Evolutionary conservation across 2,888 invertebrate species (phyloP).

Genomic region (Tetragnatha montana): DNA sequence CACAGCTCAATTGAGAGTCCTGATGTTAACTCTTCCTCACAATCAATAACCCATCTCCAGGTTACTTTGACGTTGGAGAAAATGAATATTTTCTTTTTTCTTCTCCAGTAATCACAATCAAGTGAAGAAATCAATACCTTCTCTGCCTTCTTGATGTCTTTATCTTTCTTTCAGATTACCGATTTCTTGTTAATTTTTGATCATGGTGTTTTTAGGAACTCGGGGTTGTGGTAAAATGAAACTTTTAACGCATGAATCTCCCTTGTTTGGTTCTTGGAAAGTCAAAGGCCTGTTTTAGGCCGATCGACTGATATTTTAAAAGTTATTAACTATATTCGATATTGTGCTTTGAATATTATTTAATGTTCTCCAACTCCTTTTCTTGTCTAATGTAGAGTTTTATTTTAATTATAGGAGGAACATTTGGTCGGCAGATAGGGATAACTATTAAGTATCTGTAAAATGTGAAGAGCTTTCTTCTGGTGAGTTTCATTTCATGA

Average conservation of each 20-base stretch:
- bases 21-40: neutral
- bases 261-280: no score
- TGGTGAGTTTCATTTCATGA: no score
- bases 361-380: no score
- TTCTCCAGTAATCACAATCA: neutral
- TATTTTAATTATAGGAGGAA: no score
- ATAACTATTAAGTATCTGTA: no score
- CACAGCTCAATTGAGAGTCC: neutral
- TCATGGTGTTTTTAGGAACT: neutral
- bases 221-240: neutral
- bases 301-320: no score
- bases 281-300: no score
- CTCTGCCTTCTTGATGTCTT: neutral
- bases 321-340: no score
- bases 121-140: neutral
- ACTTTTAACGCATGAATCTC: neutral
- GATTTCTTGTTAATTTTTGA: constrained; percentile 1
- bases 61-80: neutral
- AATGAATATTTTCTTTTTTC: neutral
- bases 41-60: neutral
- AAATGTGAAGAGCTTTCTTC: no score
- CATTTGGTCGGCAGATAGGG: no score
- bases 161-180: neutral
- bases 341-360: no score
- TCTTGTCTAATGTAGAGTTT: no score